Percentiles rank a stretch among this genome's conserved stretches.
Conservation (phyloP, 2,888 invertebrate genomes). For the Drosophila borborema region DNA sequence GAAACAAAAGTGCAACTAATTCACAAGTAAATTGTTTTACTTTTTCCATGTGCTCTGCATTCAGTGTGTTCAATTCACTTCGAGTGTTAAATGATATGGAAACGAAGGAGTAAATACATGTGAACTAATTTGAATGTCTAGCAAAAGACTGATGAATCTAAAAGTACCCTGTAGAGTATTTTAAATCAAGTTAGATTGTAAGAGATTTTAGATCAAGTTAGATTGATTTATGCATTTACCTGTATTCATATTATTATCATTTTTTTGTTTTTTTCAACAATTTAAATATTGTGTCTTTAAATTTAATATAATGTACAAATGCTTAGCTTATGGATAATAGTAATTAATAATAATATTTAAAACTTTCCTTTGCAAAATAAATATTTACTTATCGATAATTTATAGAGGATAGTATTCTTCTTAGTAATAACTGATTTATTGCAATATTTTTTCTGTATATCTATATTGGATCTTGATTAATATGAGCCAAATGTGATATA, state of each 20-base stretch:
- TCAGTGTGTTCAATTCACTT: background rate
- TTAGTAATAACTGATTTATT: too few relatives aligned
- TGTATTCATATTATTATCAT: background rate
- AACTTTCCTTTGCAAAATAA: too few relatives aligned
- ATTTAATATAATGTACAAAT: too few relatives aligned
- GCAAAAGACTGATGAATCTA: background rate
- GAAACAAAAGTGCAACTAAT: conserved; percentile 40
- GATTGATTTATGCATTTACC: background rate
- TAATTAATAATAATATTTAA: too few relatives aligned
- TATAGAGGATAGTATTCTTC: too few relatives aligned
- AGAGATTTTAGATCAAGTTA: background rate
- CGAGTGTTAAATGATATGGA: conserved; percentile 7
- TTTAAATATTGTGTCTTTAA: too few relatives aligned
- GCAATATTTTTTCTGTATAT: too few relatives aligned
- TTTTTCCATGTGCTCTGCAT: conserved; percentile 6
- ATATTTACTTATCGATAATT: too few relatives aligned
- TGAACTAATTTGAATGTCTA: background rate
- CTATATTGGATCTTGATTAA: too few relatives aligned
- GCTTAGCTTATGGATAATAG: too few relatives aligned
- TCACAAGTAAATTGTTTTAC: conserved; percentile 25
- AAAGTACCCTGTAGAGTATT: background rate
- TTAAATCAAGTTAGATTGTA: background rate
- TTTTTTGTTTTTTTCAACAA: too few relatives aligned
- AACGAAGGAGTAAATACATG: background rate
- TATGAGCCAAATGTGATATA: too few relatives aligned